Base-by-base conservation (phyloP, 2,888 invertebrate genomes). In the Tenthredo scrophulariae region DNA sequence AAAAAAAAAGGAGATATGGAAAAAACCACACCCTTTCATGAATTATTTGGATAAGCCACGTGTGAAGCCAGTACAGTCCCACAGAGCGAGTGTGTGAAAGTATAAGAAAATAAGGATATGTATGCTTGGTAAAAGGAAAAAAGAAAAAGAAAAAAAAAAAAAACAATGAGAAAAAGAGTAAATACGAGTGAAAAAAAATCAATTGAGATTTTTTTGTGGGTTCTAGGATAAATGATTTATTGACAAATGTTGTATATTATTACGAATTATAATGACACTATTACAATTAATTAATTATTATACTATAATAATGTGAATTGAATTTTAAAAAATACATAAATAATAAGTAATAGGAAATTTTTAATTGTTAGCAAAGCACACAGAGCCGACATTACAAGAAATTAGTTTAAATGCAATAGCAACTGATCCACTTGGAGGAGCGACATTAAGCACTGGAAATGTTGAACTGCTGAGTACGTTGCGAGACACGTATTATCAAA, bases 191-290 rank as follows among this genome's bases (percentile, higher is more conserved):
- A 37, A 37, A 33, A 33, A 83, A 70, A 58, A 84, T 86, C 84
- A 83, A 83, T 85, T 87, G 88, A 85, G 84, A 87, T 37, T 37
- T 37, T 86, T 90, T 90, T 88, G 89, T 91, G 92, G 92, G 91
- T 92, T 92, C 89, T 92, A 93, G 92, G 89, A 91, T 93, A 92
- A 93, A 93, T 93, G 93, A 92, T 92, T 91, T 93, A 93, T 93
- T 93, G 91, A 93, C 89, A 93, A 92, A 93, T 92, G 93, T 93
- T 93, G 93, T 93, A 93, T 93, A 93, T 93, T 93, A 93, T 92
- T 93, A 93, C 90, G 93, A 92, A 93, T 93, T 93, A 93, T 93
- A 93, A 93, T 93, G 92, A 93, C 90, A 92, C 92, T 92, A 93
- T 93, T 92, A 92, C 92, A 92, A 93, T 93, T 92, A 93, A 92